phyloP scores from a whole-genome alignment of 2,113 vertebrate species.

The Pithys albifrons region DNA sequence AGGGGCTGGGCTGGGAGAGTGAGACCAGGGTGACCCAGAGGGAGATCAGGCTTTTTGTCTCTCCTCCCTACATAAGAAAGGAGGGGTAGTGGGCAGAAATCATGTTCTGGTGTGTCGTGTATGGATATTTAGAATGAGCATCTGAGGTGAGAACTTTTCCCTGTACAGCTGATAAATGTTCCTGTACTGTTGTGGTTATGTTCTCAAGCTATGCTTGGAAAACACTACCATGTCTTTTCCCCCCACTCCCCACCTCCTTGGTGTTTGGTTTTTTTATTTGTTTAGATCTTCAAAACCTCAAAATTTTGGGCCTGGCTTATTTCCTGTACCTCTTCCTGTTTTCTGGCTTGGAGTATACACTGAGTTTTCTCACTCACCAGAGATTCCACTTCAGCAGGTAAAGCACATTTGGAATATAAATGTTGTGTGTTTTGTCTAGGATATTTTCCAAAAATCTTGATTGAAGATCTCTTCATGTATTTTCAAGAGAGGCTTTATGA shows the following conservation, averaged over 20 bases:
- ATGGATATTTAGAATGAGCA: background rate
- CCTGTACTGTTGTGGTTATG: background rate
- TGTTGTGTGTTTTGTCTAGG: background rate
- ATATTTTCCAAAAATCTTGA: background rate
- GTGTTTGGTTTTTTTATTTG: background rate
- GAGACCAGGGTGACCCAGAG: background rate
- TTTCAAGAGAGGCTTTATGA: background rate
- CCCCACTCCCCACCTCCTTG: no score
- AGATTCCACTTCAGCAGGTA: constrained; percentile 95
- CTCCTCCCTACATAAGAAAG: background rate
- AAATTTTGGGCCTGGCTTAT: constrained; percentile 85
- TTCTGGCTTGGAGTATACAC: constrained; percentile 91
- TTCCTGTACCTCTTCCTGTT: constrained; percentile 96
- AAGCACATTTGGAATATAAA: background rate
- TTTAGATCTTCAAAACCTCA: constrained; percentile 83
- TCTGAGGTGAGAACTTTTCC: background rate
- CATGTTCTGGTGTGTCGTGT: background rate
- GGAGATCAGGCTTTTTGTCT: background rate
- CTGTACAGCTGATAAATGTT: background rate
- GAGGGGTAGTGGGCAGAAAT: background rate
- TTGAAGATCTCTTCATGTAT: background rate
- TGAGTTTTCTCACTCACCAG: constrained; percentile 94
- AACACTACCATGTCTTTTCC: background rate
- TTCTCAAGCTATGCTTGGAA: background rate
- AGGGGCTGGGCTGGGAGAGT: background rate